A percentile compares a stretch with the other conserved stretches of the same genome.
These are phyloP conservation scores for Lycocorax pyrrhopterus DNA, from an alignment of 2,113 vertebrate genomes.

Conservation along the genomic window DNA sequence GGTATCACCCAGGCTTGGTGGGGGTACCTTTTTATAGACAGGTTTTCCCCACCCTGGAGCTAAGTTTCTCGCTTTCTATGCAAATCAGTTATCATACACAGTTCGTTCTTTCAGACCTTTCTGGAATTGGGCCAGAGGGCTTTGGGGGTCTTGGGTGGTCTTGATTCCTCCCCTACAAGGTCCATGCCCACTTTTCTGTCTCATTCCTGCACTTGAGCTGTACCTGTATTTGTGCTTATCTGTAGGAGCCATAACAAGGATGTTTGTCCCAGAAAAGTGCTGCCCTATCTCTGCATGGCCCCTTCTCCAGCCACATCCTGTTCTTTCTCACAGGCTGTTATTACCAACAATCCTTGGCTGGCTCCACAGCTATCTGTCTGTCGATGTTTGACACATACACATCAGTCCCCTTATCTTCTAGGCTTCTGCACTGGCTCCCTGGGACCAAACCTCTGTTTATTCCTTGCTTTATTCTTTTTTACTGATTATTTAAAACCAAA, in stretches of 20 bases:
- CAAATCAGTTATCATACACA: neutral
- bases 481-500: neutral
- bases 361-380: neutral
- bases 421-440: neutral
- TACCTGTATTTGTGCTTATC: neutral
- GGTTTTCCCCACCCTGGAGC: neutral
- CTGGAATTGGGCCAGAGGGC: neutral
- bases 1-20: neutral
- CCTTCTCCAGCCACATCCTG: neutral
- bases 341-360: neutral
- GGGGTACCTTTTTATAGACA: neutral
- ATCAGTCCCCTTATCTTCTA: neutral
- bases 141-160: neutral
- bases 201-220: neutral
- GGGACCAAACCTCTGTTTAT: neutral
- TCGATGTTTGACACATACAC: neutral
- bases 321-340: neutral
- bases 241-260: neutral
- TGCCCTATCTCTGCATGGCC: neutral
- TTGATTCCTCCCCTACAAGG: neutral
- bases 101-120: neutral
- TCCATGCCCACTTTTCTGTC: neutral
- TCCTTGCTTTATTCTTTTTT: neutral
- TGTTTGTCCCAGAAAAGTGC: neutral
- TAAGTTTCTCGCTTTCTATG: neutral